These are phyloP conservation scores for Scaptomyza polygonia DNA, from an alignment of 2,888 invertebrate genomes.

Conservation along the genomic window DNA sequence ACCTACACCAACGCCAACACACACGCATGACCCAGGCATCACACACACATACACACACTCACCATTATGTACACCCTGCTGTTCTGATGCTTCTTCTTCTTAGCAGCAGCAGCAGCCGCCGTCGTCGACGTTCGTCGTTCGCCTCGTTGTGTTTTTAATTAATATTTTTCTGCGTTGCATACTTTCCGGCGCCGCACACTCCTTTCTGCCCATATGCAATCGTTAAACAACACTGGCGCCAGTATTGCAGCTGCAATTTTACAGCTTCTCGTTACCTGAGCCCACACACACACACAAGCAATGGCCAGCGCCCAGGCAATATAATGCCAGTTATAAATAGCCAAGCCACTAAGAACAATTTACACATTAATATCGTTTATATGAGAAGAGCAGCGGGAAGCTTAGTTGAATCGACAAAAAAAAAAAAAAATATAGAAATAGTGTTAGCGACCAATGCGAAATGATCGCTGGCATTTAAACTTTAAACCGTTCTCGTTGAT, in stretches of 20 bases:
- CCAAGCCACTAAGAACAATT: constrained; percentile 16
- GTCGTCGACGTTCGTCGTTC: constrained; percentile 12
- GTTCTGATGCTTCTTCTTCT: constrained; percentile 3
- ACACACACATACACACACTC: background rate
- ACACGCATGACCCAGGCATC: constrained; percentile 3
- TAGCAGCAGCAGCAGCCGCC: background rate
- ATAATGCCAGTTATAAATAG: constrained; percentile 32
- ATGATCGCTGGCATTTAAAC: too few relatives aligned
- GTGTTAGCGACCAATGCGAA: too few relatives aligned
- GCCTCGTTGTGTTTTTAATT: constrained; percentile 60
- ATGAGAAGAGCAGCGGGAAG: too few relatives aligned
- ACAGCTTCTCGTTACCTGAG: constrained; percentile 26
- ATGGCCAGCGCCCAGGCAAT: constrained; percentile 3
- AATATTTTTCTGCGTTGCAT: constrained; percentile 69
- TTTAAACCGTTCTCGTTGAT: too few relatives aligned
- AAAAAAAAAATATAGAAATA: too few relatives aligned
- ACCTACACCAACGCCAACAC: background rate
- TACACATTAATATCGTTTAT: constrained; percentile 31
- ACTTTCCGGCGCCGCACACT: constrained; percentile 15
- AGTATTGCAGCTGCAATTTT: constrained; percentile 32
- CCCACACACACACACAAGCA: background rate
- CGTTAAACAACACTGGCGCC: constrained; percentile 48
- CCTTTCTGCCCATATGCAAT: constrained; percentile 35
- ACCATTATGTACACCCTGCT: background rate
- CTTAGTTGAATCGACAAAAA: too few relatives aligned